Conservation (phyloP, 2,888 invertebrate genomes). For the Phyllotreta cruciferae region DNA sequence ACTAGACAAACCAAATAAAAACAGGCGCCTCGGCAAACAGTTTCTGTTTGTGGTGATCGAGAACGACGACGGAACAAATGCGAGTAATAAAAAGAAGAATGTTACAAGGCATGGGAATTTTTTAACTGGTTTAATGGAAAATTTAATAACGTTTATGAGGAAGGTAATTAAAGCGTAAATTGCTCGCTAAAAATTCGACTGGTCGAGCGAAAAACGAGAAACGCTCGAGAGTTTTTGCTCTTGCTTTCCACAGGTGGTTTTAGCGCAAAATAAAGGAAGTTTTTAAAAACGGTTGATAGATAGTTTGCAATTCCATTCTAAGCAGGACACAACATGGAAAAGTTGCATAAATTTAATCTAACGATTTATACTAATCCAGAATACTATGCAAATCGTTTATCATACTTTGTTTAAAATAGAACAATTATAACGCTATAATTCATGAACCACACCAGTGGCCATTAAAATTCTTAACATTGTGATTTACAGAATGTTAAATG, state of each 20-base stretch:
- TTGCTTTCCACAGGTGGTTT: no score
- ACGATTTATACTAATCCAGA: conserved; percentile 12
- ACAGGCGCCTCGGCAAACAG: conserved; percentile 33
- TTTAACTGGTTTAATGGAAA: conserved; percentile 15
- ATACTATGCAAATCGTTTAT: conserved; percentile 23
- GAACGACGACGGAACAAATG: conserved; percentile 22
- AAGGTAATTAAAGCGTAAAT: neutral
- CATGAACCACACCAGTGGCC: conserved; percentile 13
- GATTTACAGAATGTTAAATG: conserved; percentile 17
- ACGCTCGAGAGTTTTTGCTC: no score
- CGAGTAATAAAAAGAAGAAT: conserved; percentile 32
- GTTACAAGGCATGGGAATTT: conserved; percentile 20
- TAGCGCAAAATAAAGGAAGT: no score
- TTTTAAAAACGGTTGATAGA: no score
- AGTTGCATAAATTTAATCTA: no score
- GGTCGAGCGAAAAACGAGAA: no score
- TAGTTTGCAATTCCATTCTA: no score
- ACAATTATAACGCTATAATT: conserved; percentile 21
- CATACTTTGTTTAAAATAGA: conserved; percentile 25
- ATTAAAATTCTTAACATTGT: conserved; percentile 23
- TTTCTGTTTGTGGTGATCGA: conserved; percentile 22
- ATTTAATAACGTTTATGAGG: conserved; percentile 6
- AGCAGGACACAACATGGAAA: no score
- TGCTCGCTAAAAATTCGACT: no score
- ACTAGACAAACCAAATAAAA: conserved; percentile 31